phyloP scores from a whole-genome alignment of 2,113 vertebrate species.

The Opisthocomus hoazin region DNA sequence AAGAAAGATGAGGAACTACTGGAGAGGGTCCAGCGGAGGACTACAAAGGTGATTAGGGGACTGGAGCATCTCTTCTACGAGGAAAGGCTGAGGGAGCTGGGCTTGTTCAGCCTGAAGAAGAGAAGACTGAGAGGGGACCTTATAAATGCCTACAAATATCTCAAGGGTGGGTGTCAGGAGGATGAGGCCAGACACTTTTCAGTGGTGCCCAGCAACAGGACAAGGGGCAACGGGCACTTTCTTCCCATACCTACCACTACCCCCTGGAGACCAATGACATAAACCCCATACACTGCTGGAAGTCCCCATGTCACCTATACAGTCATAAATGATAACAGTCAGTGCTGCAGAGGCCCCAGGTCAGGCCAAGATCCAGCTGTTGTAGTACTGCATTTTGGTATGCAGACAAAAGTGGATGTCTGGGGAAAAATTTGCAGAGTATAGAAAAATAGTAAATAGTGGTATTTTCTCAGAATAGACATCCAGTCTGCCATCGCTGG shows the following conservation, averaged over 20 bases:
- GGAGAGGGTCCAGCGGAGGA: too few species aligned
- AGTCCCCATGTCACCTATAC: not conserved
- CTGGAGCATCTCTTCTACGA: too few species aligned
- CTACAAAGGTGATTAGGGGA: too few species aligned
- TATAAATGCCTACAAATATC: too few species aligned
- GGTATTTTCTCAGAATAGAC: not conserved
- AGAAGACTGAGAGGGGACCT: too few species aligned
- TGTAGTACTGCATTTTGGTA: not conserved
- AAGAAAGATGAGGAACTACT: too few species aligned
- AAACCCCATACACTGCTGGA: not conserved
- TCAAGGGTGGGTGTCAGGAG: too few species aligned
- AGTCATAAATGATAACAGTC: not conserved
- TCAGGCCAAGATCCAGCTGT: not conserved
- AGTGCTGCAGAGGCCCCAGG: not conserved
- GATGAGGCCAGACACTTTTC: too few species aligned
- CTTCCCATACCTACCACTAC: not conserved
- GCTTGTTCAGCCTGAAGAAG: too few species aligned
- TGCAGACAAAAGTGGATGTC: not conserved
- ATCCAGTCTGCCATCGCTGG: not conserved
- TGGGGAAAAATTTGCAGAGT: not conserved
- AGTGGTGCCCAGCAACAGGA: too few species aligned
- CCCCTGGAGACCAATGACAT: not conserved
- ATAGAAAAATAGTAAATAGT: not conserved
- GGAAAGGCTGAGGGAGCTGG: too few species aligned
- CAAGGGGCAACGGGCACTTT: too few species aligned